Conservation (phyloP, 2,888 invertebrate species). For the Anoplius nigerrimus region DNA sequence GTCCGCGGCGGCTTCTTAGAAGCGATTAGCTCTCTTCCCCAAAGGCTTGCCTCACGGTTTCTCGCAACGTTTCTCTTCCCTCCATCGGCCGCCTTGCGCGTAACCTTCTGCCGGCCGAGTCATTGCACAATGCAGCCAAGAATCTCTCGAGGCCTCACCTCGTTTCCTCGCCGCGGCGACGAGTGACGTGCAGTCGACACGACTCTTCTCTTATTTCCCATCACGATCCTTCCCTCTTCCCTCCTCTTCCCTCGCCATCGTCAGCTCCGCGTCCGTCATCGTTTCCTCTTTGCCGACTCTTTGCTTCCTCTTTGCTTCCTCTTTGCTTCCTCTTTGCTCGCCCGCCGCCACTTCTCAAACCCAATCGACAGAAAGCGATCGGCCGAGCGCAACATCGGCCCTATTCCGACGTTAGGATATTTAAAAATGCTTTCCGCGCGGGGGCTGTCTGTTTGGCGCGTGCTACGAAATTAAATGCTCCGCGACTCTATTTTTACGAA, state of each 20-base stretch:
- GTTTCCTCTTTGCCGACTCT: too few species aligned
- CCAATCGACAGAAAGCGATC: not conserved
- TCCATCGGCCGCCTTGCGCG: conserved; percentile 36
- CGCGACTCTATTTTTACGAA: conserved; percentile 2
- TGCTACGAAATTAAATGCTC: conserved; percentile 16
- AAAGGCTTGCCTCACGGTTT: not conserved
- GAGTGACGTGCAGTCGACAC: conserved; percentile 23
- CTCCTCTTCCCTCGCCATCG: too few species aligned
- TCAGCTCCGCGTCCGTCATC: too few species aligned
- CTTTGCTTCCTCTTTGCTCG: too few species aligned
- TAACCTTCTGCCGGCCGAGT: conserved; percentile 43
- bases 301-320: too few species aligned
- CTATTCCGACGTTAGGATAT: not conserved
- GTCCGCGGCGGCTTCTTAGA: conserved; percentile 7
- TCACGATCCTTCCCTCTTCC: too few species aligned
- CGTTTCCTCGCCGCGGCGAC: conserved; percentile 5
- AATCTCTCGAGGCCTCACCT: conserved; percentile 25
- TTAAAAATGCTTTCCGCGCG: conserved; percentile 6
- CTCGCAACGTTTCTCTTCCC: conserved; percentile 30
- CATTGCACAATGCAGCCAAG: conserved; percentile 57
- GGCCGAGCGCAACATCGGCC: not conserved
- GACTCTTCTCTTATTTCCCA: too few species aligned
- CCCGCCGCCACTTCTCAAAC: too few species aligned
- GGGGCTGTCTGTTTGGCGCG: conserved; percentile 8
- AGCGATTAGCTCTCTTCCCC: conserved; percentile 2